These are phyloP conservation scores for Syngnathus acus DNA, from an alignment of 2,797 vertebrate species.

Conservation along the genomic window DNA sequence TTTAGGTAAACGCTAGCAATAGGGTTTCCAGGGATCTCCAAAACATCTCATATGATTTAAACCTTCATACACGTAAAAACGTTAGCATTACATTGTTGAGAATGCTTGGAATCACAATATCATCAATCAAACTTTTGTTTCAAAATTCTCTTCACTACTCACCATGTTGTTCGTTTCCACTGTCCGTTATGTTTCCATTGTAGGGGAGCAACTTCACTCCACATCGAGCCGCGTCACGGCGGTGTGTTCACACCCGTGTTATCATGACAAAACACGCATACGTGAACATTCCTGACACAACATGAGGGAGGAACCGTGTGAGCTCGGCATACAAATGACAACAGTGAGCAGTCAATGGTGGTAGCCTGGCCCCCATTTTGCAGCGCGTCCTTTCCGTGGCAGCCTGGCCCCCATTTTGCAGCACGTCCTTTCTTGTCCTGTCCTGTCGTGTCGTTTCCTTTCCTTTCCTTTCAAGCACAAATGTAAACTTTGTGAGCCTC, in stretches of 20 bases:
- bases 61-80: too few relatives aligned
- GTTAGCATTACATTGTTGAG: too few relatives aligned
- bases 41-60: too few relatives aligned
- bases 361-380: conserved; percentile 26
- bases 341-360: conserved; percentile 31
- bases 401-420: conserved; percentile 24
- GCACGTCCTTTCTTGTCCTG: conserved; percentile 44
- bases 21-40: too few relatives aligned
- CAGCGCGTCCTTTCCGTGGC: conserved; percentile 33
- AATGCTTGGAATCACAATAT: background rate
- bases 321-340: conserved; percentile 20
- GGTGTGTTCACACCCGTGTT: conserved; percentile 51
- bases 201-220: conserved; percentile 30
- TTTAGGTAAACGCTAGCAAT: too few relatives aligned
- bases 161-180: conserved; percentile 50
- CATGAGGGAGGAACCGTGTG: conserved; percentile 36
- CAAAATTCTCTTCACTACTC: conserved; percentile 32
- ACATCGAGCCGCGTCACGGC: conserved; percentile 45
- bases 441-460: conserved; percentile 50
- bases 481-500: conserved; percentile 10
- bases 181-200: conserved; percentile 50
- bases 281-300: conserved; percentile 65
- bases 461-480: conserved; percentile 52
- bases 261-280: conserved; percentile 53
- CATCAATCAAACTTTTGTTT: background rate